A percentile compares a stretch with the other conserved stretches of the same genome.
phyloP scores from a whole-genome alignment of 1,140 invertebrate genomes.

The Drosophila azteca region DNA sequence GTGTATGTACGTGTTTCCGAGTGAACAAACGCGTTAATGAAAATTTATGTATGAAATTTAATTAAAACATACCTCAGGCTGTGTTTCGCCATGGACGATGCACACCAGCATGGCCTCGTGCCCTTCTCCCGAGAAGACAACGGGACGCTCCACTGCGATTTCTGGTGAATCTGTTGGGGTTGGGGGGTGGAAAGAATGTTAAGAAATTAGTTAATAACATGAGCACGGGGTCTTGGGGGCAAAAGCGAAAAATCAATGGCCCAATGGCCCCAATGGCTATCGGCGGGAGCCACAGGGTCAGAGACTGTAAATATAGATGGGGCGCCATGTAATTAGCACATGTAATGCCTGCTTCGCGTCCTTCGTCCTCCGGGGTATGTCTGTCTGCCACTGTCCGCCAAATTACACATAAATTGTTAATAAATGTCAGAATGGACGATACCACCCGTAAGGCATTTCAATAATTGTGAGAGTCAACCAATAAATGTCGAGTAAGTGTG shows the following conservation, averaged over 20 bases:
- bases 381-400: constrained; percentile 36
- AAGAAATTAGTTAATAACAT: constrained; percentile 76
- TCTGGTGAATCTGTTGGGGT: constrained; percentile 85
- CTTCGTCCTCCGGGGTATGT: background rate
- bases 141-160: constrained; percentile 87
- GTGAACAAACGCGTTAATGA: constrained; percentile 69
- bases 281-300: background rate
- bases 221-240: constrained; percentile 10
- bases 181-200: constrained; percentile 35
- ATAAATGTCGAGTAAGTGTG: constrained; percentile 53
- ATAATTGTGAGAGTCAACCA: constrained; percentile 65
- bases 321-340: constrained; percentile 57
- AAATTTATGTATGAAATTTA: constrained; percentile 81
- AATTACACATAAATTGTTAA: constrained; percentile 79
- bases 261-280: constrained; percentile 21
- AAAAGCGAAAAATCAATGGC: constrained; percentile 49
- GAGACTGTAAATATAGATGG: constrained; percentile 30
- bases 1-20: constrained; percentile 66
- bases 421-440: constrained; percentile 60
- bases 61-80: constrained; percentile 86
- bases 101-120: constrained; percentile 88
- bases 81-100: constrained; percentile 88
- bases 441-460: constrained; percentile 50
- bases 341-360: constrained; percentile 10
- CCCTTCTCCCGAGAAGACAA: constrained; percentile 88